Conservation (phyloP, 2,113 vertebrate genomes). For the Brevimyrus niger region DNA sequence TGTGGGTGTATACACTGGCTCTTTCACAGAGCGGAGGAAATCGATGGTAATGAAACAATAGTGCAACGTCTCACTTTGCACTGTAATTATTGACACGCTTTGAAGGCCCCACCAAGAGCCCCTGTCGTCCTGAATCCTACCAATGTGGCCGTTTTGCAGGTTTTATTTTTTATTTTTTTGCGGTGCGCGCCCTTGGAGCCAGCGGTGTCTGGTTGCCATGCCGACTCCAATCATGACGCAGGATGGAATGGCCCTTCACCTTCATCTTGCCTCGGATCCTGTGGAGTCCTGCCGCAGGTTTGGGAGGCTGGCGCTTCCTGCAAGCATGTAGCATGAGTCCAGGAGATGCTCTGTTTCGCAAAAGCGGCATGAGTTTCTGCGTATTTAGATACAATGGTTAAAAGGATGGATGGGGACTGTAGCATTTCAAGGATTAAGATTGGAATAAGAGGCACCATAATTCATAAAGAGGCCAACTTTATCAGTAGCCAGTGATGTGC, state of each 20-base stretch:
- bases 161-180: background rate
- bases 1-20: conserved; percentile 69
- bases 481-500: background rate
- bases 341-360: too few relatives aligned
- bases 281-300: background rate
- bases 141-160: background rate
- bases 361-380: too few relatives aligned
- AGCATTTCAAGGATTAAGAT: background rate
- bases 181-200: background rate
- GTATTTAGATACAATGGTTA: background rate
- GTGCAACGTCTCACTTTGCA: conserved; percentile 67
- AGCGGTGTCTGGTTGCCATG: background rate
- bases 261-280: background rate
- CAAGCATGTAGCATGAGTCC: background rate
- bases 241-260: background rate
- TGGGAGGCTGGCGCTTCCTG: background rate
- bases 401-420: background rate
- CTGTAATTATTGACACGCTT: conserved; percentile 66
- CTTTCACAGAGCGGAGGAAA: conserved; percentile 71
- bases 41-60: conserved; percentile 89
- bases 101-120: conserved; percentile 45
- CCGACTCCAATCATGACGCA: background rate
- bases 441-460: background rate
- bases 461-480: background rate
- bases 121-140: background rate